phyloP scores from a whole-genome alignment of 2,113 vertebrate species.

The Elgaria multicarinata region DNA sequence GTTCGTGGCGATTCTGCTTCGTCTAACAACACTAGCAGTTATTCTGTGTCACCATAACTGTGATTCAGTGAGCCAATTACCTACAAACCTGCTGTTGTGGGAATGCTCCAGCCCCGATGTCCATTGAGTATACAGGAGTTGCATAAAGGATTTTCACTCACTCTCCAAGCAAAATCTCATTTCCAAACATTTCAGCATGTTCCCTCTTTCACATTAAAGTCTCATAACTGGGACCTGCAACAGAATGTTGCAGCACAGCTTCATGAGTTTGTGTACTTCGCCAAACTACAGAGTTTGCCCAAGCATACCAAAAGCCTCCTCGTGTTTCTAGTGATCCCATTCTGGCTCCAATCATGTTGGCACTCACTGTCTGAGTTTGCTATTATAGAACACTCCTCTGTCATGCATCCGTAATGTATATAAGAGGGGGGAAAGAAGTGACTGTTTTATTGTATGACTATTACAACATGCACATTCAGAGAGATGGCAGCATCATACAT shows the following conservation, averaged over 20 bases:
- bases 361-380: background rate
- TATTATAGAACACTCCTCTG: background rate
- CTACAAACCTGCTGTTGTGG: background rate
- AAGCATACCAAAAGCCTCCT: background rate
- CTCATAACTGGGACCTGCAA: background rate
- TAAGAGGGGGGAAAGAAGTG: background rate
- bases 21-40: background rate
- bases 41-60: background rate
- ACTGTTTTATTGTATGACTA: background rate
- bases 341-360: background rate
- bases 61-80: background rate
- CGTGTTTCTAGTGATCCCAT: background rate
- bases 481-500: background rate
- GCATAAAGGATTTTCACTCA: background rate
- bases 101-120: background rate
- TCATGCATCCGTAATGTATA: too few relatives aligned
- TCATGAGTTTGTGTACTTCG: background rate
- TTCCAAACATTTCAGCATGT: background rate
- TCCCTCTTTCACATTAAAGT: background rate
- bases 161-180: background rate
- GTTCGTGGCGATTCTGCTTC: background rate
- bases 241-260: background rate
- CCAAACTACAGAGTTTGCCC: background rate
- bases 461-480: background rate
- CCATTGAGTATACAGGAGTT: background rate